Evolutionary conservation across 2,888 invertebrate genomes (phyloP), one percentile per base, ranked within the genome.

Genomic region (Plutella xylostella): DNA sequence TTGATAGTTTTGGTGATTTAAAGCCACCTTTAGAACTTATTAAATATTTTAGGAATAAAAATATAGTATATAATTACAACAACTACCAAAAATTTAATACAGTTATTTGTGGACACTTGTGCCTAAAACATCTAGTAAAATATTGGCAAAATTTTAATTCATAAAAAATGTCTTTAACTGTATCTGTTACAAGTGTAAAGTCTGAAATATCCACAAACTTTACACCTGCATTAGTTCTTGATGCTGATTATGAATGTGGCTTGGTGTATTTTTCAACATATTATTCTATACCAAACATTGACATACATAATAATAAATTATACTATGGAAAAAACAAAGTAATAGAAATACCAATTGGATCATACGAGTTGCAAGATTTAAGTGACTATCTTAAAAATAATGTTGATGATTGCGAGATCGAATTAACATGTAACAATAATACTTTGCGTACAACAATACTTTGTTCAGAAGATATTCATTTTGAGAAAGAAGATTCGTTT

Each of bases 1-100:
- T 61, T 53, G 65, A 70, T 46, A 64, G 62, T 43, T 70, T 62
- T 51, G 67, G 66, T 4, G 57, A 68, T 50, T 48, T 65, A 14
- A 51, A 52, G 42, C 65, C 65, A 9, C 60, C 62, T 0, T n/a
- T 40, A 39, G 61, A 65, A 52, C 9, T 60, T n/a, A 45, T 55
- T 9, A 50, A 51, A n/a, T 63, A 62, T 46, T 42, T 46, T 20
- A 30, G 25, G 2, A 42, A 42, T 19, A 5, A 3, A 4, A 14
- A 56, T 20, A 48, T 48, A 35, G 30, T 40, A 37, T 62, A 57
- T 39, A 63, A 60, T 52, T 54, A 60, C 53, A 17, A 14, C n/a
- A 35, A 33, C 11, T 31, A 34, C 20, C 46, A 46, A 31, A 28
- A 35, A 12, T 19, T 6, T 17, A 31, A 42, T 38, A 15, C 42